phyloP scores from a whole-genome alignment of 30 jellyfish, hydroid and myxozoan species.

The Hydra vulgaris region DNA sequence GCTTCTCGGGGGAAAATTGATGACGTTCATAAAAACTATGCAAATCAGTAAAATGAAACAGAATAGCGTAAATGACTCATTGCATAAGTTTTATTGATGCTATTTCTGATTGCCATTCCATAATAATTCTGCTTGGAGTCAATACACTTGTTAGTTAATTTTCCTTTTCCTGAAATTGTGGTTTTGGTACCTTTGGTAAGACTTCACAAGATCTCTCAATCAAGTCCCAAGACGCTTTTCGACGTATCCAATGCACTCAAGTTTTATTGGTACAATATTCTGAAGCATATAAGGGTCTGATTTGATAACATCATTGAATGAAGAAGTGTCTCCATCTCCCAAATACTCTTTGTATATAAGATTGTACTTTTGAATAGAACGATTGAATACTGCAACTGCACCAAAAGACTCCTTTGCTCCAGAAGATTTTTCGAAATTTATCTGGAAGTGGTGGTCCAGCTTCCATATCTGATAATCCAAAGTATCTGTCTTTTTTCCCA shows the following conservation, averaged over 20 bases:
- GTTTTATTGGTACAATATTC: not conserved
- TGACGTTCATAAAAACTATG: conserved; percentile 2
- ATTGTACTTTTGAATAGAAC: not conserved
- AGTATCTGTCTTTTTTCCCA: conserved; percentile 9
- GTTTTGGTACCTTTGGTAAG: not conserved
- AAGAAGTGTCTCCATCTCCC: not conserved
- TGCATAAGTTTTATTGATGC: not conserved
- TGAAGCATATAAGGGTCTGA: not conserved
- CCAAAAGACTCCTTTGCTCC: conserved; percentile 4
- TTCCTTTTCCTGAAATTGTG: not conserved
- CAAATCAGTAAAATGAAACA: conserved; percentile 12
- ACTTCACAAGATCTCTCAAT: not conserved
- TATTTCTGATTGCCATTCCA: conserved; percentile 7
- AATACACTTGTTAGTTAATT: not conserved
- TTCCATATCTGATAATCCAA: not conserved
- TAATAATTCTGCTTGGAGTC: conserved; percentile 14
- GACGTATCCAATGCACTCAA: not conserved
- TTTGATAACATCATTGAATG: conserved; percentile 5
- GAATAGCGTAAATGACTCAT: not conserved
- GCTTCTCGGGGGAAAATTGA: conserved; percentile 9
- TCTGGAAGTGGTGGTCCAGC: conserved; percentile 2
- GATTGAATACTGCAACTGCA: not conserved
- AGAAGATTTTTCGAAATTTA: not conserved
- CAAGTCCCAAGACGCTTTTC: not conserved
- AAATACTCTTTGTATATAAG: not conserved